Percentiles rank a stretch among this genome's conserved stretches.
Evolutionary conservation across 2,113 vertebrate species (phyloP).

Genomic region (Campylomormyrus tamandua): DNA sequence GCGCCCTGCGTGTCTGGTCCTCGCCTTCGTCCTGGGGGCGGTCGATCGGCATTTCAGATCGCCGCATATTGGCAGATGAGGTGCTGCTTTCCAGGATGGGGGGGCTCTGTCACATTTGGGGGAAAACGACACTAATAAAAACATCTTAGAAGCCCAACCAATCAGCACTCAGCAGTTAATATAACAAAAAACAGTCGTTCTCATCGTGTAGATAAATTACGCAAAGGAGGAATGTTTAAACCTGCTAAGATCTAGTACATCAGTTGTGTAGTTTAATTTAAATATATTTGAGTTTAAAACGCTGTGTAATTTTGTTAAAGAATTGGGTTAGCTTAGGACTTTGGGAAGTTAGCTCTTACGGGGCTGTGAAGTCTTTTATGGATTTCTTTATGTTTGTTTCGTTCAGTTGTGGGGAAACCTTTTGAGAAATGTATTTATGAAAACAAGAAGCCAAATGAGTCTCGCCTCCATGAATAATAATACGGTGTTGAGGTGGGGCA

Average conservation of each 20-base stretch:
- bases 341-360: background rate
- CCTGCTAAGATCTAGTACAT: background rate
- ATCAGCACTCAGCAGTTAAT: background rate
- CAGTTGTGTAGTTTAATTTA: background rate
- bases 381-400: background rate
- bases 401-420: background rate
- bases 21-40: background rate
- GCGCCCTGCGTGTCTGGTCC: background rate
- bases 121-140: background rate
- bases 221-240: too few species aligned
- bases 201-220: background rate
- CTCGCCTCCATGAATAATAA: background rate
- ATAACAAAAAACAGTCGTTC: background rate
- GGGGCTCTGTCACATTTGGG: background rate
- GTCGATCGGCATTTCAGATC: slow-evolving; percentile 31
- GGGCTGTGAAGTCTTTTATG: background rate
- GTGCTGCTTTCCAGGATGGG: background rate
- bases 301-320: background rate
- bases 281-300: background rate
- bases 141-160: background rate
- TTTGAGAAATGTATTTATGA: slow-evolving; percentile 6
- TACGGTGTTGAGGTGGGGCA: background rate
- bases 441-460: background rate
- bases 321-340: background rate
- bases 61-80: background rate